Conservation (phyloP, 2,113 vertebrate species). For the Todiramphus chloris region DNA sequence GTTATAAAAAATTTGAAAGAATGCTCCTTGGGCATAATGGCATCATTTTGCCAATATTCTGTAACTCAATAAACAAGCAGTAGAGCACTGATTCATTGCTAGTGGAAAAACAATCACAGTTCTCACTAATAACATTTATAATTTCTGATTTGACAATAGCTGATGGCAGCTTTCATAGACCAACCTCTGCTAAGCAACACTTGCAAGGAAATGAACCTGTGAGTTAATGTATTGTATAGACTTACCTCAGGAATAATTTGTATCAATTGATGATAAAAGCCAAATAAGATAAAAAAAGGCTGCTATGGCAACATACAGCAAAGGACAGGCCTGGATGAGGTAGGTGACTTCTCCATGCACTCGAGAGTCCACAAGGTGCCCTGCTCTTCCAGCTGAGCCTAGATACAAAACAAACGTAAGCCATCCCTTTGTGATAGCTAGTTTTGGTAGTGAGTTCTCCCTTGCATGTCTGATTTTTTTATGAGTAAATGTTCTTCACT, state of each 20-base stretch:
- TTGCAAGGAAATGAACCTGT: slow-evolving; percentile 14
- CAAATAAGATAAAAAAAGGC: not conserved
- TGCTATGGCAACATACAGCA: not conserved
- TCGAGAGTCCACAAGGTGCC: not conserved
- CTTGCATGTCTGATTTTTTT: not conserved
- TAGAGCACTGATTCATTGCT: not conserved
- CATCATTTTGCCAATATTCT: slow-evolving; percentile 1
- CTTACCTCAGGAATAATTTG: not conserved
- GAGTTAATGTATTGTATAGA: not conserved
- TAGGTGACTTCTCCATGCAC: not conserved
- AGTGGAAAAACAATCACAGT: not conserved
- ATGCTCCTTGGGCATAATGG: not conserved
- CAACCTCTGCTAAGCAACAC: not conserved
- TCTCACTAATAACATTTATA: slow-evolving; percentile 33
- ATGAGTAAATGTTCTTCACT: not conserved
- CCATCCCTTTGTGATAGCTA: not conserved
- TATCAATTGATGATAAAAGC: not conserved
- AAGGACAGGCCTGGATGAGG: not conserved
- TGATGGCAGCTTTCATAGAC: slow-evolving; percentile 17
- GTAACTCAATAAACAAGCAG: slow-evolving; percentile 24
- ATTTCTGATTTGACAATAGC: not conserved
- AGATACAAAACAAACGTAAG: not conserved
- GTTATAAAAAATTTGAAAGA: not conserved
- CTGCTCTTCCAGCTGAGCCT: not conserved
- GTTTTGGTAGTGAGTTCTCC: not conserved